Conservation (phyloP, 2,113 vertebrate genomes). For the Passer domesticus region DNA sequence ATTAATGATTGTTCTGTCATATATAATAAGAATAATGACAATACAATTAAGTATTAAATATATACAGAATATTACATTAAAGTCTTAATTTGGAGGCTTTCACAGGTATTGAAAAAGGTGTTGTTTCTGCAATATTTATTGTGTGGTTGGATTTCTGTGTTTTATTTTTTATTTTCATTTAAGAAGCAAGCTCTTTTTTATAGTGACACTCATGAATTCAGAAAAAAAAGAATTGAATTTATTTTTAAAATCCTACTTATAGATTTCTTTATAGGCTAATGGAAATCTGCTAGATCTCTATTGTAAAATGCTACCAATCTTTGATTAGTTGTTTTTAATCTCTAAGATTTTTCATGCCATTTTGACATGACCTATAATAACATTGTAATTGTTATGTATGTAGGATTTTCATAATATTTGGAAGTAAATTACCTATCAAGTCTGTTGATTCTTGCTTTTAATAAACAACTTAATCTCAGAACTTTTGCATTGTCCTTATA, state of each 20-base stretch:
- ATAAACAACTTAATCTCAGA: neutral
- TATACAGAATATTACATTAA: neutral
- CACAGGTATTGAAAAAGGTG: neutral
- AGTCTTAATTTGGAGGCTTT: neutral
- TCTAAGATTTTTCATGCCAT: neutral
- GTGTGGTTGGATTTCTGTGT: neutral
- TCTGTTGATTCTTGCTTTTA: neutral
- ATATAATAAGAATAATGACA: neutral
- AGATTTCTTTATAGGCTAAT: neutral
- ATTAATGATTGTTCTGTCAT: neutral
- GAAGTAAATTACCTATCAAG: neutral
- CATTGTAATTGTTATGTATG: neutral
- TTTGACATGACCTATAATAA: neutral
- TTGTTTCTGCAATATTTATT: neutral
- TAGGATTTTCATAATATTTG: neutral
- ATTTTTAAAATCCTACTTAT: neutral
- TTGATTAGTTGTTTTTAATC: neutral
- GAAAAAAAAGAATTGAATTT: neutral
- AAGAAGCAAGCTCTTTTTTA: neutral
- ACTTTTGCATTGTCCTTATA: neutral
- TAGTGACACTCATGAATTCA: neutral
- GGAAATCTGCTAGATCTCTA: neutral
- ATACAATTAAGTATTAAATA: neutral
- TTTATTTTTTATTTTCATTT: conserved; percentile 35
- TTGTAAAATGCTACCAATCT: neutral